Percentiles rank a stretch among this genome's conserved stretches.
Conservation (phyloP, 2,113 vertebrate genomes). For the Gymnogyps californianus region DNA sequence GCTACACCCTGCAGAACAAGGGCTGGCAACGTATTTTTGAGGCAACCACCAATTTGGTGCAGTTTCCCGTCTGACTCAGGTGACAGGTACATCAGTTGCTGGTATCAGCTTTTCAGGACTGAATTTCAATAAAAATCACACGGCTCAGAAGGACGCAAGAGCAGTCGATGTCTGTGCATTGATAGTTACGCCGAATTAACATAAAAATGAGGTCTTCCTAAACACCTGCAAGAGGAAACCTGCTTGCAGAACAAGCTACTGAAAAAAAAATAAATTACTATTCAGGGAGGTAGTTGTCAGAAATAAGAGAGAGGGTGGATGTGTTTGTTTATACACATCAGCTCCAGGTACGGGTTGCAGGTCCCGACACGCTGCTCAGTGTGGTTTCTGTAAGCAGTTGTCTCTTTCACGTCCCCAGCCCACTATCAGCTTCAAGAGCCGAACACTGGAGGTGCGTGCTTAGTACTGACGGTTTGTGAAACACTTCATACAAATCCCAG, state of each 20-base stretch:
- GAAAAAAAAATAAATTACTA: neutral
- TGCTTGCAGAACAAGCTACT: neutral
- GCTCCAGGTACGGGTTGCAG: neutral
- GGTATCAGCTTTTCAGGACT: neutral
- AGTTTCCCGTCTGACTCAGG: neutral
- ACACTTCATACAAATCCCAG: neutral
- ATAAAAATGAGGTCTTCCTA: neutral
- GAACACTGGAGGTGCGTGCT: neutral
- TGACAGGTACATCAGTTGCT: neutral
- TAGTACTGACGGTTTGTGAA: neutral
- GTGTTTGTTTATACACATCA: conserved; percentile 17
- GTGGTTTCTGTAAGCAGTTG: neutral
- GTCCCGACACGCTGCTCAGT: neutral
- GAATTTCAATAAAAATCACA: neutral
- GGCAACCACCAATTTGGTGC: neutral
- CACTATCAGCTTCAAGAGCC: neutral
- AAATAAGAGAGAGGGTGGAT: neutral
- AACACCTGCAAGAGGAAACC: conserved; percentile 41
- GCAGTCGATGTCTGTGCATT: neutral
- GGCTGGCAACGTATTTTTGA: neutral
- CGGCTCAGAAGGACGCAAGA: neutral
- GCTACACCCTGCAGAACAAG: neutral
- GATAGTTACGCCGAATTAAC: neutral
- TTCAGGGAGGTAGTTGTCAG: conserved; percentile 1
- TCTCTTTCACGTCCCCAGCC: neutral